Evolutionary conservation across 2,113 vertebrate genomes (phyloP).

Genomic region (Malurus elegans): DNA sequence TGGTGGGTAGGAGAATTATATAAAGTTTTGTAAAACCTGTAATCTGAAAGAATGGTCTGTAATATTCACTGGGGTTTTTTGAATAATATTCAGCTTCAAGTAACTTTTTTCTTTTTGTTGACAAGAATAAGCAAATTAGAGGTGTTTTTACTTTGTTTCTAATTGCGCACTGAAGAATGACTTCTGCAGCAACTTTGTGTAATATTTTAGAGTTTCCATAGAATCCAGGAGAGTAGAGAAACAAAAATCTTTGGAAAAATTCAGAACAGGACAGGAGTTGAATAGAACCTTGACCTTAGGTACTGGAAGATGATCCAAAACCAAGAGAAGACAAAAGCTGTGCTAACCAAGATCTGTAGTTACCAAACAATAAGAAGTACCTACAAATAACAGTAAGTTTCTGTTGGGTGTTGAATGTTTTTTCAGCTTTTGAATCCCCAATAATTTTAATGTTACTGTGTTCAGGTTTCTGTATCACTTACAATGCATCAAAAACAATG

Average conservation of each 20-base stretch:
- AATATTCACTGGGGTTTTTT: neutral
- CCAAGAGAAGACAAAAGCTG: neutral
- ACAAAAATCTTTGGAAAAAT: neutral
- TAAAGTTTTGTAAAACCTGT: neutral
- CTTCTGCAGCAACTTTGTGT: neutral
- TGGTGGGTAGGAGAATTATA: neutral
- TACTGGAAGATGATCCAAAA: neutral
- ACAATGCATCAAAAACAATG: neutral
- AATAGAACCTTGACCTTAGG: neutral
- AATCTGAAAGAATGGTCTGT: neutral
- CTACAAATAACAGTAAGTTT: neutral
- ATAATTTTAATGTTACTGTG: neutral
- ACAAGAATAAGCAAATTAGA: neutral
- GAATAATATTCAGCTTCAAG: neutral
- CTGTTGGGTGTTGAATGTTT: neutral
- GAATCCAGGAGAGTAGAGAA: neutral
- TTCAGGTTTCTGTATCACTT: neutral
- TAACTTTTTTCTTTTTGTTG: neutral
- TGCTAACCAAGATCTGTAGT: neutral
- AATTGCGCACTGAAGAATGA: neutral
- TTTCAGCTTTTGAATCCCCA: neutral
- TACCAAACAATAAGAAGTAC: neutral
- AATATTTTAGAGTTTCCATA: neutral
- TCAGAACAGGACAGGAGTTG: neutral
- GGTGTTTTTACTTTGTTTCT: neutral